These are phyloP conservation scores for Strigamia transsilvanica DNA, from an alignment of 2,888 invertebrate species.

Conservation along the genomic window DNA sequence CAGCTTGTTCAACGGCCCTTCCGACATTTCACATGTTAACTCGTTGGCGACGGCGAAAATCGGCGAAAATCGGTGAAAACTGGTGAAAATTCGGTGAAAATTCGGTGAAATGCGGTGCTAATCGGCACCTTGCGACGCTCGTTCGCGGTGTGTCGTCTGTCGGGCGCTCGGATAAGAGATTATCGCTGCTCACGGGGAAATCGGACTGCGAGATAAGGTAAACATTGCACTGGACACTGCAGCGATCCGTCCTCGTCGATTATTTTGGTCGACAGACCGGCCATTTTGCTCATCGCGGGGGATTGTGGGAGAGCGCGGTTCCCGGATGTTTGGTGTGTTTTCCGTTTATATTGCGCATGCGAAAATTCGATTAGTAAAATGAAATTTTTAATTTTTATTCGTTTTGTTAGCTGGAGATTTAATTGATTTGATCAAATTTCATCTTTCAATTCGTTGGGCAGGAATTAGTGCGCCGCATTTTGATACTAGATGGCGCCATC, in stretches of 20 bases:
- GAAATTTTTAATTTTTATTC: too few relatives aligned
- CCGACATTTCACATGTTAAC: neutral
- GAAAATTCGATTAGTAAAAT: too few relatives aligned
- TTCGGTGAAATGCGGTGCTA: neutral
- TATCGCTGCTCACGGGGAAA: neutral
- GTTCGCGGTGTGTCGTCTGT: neutral
- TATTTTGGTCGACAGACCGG: neutral
- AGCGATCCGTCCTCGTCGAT: neutral
- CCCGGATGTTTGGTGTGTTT: too few relatives aligned
- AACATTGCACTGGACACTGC: neutral
- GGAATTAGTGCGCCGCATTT: too few relatives aligned
- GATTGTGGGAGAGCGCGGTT: neutral
- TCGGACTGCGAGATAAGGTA: neutral
- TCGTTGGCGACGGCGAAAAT: neutral
- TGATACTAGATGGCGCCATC: too few relatives aligned
- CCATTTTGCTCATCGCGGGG: neutral
- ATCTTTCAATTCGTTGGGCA: too few relatives aligned
- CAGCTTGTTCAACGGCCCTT: conserved; percentile 54
- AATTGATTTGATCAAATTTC: too few relatives aligned
- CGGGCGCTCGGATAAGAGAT: neutral
- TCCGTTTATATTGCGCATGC: too few relatives aligned
- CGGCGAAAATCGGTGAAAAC: too few relatives aligned
- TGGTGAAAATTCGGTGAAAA: too few relatives aligned
- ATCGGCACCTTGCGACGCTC: neutral
- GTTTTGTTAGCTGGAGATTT: too few relatives aligned